phyloP scores from a whole-genome alignment of 2,888 invertebrate genomes.

The Aspidiotus rigidus region DNA sequence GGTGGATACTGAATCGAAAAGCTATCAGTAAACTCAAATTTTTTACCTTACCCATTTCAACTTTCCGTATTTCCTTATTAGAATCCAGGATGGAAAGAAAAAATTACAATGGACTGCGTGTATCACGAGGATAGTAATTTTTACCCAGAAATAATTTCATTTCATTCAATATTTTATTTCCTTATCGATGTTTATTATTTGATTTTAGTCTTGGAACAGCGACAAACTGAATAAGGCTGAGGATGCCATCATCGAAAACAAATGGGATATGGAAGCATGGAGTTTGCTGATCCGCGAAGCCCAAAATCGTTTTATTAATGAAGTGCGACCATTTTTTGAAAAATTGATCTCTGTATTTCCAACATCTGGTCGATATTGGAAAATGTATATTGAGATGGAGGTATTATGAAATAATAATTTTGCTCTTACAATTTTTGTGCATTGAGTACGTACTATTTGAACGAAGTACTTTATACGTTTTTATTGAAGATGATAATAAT shows the following conservation, averaged over 20 bases:
- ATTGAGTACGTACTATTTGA: slow-evolving; percentile 24
- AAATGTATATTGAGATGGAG: slow-evolving; percentile 97
- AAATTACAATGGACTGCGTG: no score
- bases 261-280: slow-evolving; percentile 97
- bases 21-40: no score
- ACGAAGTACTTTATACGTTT: slow-evolving; percentile 10
- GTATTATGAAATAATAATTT: slow-evolving; percentile 45
- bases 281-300: slow-evolving; percentile 89
- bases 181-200: no score
- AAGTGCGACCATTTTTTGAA: slow-evolving; percentile 86
- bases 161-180: no score
- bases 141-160: no score
- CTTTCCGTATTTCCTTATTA: no score
- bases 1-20: no score
- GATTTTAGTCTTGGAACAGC: slow-evolving; percentile 72
- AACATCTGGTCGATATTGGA: slow-evolving; percentile 95
- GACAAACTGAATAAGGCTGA: slow-evolving; percentile 74
- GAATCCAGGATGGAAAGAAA: no score
- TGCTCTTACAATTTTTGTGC: slow-evolving; percentile 22
- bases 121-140: no score
- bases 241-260: slow-evolving; percentile 74
- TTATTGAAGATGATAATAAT: no score
- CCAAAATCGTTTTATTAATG: slow-evolving; percentile 74
- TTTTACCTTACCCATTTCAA: no score
- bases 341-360: slow-evolving; percentile 89